These are phyloP conservation scores for Hyles lineata DNA, from an alignment of 2,888 invertebrate species.

Conservation along the genomic window DNA sequence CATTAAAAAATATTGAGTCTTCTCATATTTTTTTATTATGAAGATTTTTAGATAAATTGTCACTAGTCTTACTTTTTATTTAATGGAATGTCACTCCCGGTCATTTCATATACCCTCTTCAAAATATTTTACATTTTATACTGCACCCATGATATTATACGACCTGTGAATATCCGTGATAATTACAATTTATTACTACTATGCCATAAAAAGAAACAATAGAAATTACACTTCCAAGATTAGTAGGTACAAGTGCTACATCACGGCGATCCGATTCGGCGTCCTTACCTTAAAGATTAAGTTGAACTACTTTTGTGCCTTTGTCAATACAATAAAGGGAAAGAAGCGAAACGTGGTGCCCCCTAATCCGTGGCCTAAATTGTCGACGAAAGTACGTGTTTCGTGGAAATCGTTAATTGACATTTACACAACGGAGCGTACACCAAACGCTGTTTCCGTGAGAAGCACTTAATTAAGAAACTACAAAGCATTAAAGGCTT, in stretches of 20 bases:
- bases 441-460: constrained; percentile 25
- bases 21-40: too few species aligned
- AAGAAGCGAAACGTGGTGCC: constrained; percentile 37
- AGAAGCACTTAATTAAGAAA: constrained; percentile 21
- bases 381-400: constrained; percentile 38
- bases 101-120: too few species aligned
- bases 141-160: too few species aligned
- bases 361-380: constrained; percentile 44
- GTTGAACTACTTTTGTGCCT: constrained; percentile 40
- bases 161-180: too few species aligned
- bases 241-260: neutral
- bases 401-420: constrained; percentile 31
- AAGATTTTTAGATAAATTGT: too few species aligned
- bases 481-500: neutral
- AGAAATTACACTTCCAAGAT: constrained; percentile 7
- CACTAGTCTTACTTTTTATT: too few species aligned
- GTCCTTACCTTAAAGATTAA: constrained; percentile 40
- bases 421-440: constrained; percentile 30
- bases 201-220: neutral
- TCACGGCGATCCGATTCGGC: constrained; percentile 32
- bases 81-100: too few species aligned
- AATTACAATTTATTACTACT: too few species aligned
- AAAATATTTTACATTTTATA: too few species aligned
- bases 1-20: too few species aligned
- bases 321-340: constrained; percentile 43